Conservation (phyloP, 1,140 invertebrate species). For the Mizuhopecten yessoensis region DNA sequence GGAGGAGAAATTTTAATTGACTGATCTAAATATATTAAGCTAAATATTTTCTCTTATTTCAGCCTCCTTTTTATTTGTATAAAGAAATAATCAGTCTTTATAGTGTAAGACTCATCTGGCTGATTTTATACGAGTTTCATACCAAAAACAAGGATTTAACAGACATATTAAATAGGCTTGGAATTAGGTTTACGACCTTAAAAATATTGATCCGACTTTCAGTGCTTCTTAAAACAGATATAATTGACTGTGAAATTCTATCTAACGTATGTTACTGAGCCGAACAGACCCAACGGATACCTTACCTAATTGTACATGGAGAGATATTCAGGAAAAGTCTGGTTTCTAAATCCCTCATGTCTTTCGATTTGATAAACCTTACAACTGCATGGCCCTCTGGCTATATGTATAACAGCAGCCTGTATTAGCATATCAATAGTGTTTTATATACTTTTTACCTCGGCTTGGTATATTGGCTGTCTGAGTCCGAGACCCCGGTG, state of each 20-base stretch:
- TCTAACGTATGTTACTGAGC: neutral
- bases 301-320: slow-evolving; percentile 33
- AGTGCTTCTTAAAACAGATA: slow-evolving; percentile 2
- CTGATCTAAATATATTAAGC: too few species aligned
- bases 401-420: neutral
- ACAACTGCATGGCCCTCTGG: neutral
- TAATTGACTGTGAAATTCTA: slow-evolving; percentile 35
- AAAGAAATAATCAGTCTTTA: too few species aligned
- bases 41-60: too few species aligned
- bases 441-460: slow-evolving; percentile 27
- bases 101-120: too few species aligned
- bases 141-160: neutral
- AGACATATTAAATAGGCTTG: neutral
- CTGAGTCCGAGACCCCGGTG: neutral
- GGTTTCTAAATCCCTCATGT: neutral
- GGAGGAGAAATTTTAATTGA: too few species aligned
- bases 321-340: neutral
- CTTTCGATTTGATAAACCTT: neutral
- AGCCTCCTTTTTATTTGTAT: too few species aligned
- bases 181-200: neutral
- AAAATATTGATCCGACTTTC: neutral
- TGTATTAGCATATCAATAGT: slow-evolving; percentile 8
- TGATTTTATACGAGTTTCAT: too few species aligned
- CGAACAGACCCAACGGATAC: neutral
- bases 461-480: neutral